Conservation (phyloP, 2,113 vertebrate genomes). For the Tragelaphus buxtoni region DNA sequence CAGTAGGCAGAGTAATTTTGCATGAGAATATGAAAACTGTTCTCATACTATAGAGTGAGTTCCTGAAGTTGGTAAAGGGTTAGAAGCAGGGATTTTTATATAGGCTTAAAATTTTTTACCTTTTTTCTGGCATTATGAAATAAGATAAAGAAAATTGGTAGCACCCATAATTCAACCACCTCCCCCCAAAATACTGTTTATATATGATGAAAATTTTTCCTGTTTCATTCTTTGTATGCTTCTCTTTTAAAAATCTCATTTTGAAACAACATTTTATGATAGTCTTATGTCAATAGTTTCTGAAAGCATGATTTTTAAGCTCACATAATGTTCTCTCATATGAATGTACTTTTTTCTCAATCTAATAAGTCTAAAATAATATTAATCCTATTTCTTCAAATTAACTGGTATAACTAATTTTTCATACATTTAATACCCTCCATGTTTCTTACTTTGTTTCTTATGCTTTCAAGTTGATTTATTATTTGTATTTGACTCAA, state of each 20-base stretch:
- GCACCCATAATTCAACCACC: not conserved
- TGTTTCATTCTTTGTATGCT: not conserved
- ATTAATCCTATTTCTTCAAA: not conserved
- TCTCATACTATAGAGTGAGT: not conserved
- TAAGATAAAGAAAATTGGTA: not conserved
- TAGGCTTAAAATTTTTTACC: not conserved
- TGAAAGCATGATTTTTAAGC: not conserved
- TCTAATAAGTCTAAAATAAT: slow-evolving; percentile 1
- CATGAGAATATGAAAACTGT: not conserved
- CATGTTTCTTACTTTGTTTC: not conserved
- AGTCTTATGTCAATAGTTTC: not conserved
- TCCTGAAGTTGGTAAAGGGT: not conserved
- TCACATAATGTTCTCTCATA: not conserved
- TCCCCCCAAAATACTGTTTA: not conserved
- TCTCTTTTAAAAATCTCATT: not conserved
- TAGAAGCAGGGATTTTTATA: not conserved
- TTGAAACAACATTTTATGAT: not conserved
- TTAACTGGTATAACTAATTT: not conserved
- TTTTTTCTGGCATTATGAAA: not conserved
- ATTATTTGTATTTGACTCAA: not conserved
- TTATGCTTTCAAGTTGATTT: not conserved
- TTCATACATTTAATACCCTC: not conserved
- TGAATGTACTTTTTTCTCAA: not conserved
- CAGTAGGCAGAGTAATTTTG: slow-evolving; percentile 1
- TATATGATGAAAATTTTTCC: not conserved